Conservation (phyloP, 2,888 invertebrate species). For the Vesta saturnalis region DNA sequence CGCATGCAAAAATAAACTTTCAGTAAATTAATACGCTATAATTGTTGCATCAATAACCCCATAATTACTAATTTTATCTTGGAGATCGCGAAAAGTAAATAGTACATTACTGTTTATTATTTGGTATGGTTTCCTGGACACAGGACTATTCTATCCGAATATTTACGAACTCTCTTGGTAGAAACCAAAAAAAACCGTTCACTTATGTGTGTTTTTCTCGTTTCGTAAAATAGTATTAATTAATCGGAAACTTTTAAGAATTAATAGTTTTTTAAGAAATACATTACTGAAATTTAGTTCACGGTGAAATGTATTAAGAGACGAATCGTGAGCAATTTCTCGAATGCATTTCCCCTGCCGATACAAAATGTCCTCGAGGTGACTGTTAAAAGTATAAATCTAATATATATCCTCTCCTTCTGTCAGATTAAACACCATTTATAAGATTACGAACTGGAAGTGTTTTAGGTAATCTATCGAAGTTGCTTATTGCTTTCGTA, state of each 20-base stretch:
- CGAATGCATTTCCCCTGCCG: constrained; percentile 37
- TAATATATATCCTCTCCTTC: constrained; percentile 47
- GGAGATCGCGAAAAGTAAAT: too few relatives aligned
- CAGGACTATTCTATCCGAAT: too few relatives aligned
- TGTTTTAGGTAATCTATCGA: neutral
- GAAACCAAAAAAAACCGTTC: too few relatives aligned
- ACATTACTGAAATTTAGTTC: constrained; percentile 55
- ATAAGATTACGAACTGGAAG: constrained; percentile 33
- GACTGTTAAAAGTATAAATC: constrained; percentile 48
- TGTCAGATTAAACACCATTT: constrained; percentile 45
- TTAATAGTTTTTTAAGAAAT: constrained; percentile 56
- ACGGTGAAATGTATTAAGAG: constrained; percentile 53
- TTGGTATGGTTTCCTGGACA: too few relatives aligned
- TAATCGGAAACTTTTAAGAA: constrained; percentile 47
- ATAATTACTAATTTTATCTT: too few relatives aligned
- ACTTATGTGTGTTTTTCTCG: too few relatives aligned
- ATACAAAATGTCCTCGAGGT: constrained; percentile 44
- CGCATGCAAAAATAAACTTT: too few relatives aligned
- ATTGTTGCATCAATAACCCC: too few relatives aligned
- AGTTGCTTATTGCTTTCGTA: neutral
- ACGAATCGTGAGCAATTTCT: constrained; percentile 46
- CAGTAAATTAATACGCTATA: too few relatives aligned
- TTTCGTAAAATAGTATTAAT: too few relatives aligned
- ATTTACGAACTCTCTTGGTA: too few relatives aligned
- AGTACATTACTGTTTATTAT: too few relatives aligned